Evolutionary conservation across 2,888 invertebrate genomes (phyloP).

Genomic region (Hydroisotoma schaefferi): DNA sequence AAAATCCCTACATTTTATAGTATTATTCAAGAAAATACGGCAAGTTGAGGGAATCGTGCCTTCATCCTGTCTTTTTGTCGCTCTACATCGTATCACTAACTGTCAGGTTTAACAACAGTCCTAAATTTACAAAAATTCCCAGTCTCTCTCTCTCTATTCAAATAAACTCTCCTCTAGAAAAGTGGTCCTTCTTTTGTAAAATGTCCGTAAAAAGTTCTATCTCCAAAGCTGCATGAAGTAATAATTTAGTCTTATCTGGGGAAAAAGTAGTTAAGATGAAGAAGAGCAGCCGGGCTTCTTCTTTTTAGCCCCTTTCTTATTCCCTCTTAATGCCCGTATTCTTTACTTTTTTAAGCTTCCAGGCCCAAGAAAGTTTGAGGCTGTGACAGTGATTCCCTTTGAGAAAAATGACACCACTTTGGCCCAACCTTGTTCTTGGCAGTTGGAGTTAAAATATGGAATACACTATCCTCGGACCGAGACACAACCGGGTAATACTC

Average conservation of each 20-base stretch:
- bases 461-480: neutral
- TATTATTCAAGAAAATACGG: too few relatives aligned
- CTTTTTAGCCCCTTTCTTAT: neutral
- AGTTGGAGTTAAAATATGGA: neutral
- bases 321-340: neutral
- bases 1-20: too few relatives aligned
- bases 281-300: neutral
- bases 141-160: neutral
- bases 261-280: neutral
- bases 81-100: neutral
- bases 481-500: neutral
- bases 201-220: too few relatives aligned
- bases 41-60: too few relatives aligned
- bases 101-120: neutral
- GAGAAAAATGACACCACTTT: constrained; percentile 39
- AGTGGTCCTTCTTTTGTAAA: too few relatives aligned
- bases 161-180: too few relatives aligned
- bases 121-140: neutral
- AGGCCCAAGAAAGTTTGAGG: constrained; percentile 23
- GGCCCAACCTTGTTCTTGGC: constrained; percentile 18
- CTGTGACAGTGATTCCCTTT: constrained; percentile 35
- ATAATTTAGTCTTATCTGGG: constrained; percentile 1
- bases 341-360: neutral
- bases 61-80: too few relatives aligned
- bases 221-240: neutral